Percentiles rank a stretch among this genome's conserved stretches.
Evolutionary conservation across 2,888 invertebrate genomes (phyloP).

Genomic region (Athalia circularis): DNA sequence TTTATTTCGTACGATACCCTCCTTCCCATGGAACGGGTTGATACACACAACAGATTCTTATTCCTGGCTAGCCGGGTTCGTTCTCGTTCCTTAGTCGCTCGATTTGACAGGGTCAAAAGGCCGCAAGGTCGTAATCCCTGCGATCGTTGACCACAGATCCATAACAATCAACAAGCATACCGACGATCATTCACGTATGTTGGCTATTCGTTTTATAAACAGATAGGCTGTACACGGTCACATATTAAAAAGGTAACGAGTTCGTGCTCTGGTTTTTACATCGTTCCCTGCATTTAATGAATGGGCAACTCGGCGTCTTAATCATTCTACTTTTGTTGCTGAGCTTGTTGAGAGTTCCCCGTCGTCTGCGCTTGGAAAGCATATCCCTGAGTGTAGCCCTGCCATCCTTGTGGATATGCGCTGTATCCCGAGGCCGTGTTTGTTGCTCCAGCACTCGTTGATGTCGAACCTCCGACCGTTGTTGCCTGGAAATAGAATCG

Average conservation of each 20-base stretch:
- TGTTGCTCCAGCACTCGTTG: conserved; percentile 54
- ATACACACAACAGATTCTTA: too few relatives aligned
- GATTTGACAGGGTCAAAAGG: too few relatives aligned
- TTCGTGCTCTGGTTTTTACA: background rate
- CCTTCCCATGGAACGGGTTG: too few relatives aligned
- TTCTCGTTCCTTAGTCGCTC: too few relatives aligned
- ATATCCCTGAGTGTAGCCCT: conserved; percentile 59
- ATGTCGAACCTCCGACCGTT: conserved; percentile 56
- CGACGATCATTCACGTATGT: background rate
- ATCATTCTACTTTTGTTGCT: conserved; percentile 56
- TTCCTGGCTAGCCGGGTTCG: too few relatives aligned
- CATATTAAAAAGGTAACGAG: conserved; percentile 4
- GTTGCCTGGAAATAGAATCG: conserved; percentile 55
- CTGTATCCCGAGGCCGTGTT: conserved; percentile 54
- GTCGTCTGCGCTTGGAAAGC: conserved; percentile 56
- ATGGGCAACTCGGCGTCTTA: conserved; percentile 2
- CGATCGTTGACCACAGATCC: background rate
- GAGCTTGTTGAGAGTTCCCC: conserved; percentile 55
- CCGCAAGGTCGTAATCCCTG: background rate
- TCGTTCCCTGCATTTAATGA: background rate
- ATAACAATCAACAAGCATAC: background rate
- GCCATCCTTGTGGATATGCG: conserved; percentile 60
- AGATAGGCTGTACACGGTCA: conserved; percentile 30
- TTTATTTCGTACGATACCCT: too few relatives aligned
- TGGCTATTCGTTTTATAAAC: background rate